Base-by-base conservation (phyloP, 2,113 vertebrate species). In the Gymnarchus niloticus region DNA sequence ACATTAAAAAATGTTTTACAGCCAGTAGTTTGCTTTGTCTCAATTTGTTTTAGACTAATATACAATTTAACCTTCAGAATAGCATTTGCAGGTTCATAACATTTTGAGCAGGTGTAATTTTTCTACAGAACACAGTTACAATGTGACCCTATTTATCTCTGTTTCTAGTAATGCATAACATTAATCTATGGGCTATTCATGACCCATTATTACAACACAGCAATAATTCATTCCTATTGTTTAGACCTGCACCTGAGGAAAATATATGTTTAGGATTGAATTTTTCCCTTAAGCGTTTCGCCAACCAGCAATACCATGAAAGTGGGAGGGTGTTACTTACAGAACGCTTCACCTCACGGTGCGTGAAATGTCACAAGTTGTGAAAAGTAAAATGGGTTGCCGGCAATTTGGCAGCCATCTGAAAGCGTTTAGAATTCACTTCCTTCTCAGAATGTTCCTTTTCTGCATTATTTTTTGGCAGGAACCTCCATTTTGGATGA, bases 41-140 rank as follows among this genome's bases (percentile, higher is more conserved):
- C 94, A 94, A 95, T 94, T 96, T 95, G 92, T 95, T 95, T 94
- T 93, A 94, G 92, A 94, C 92, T 93, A 93, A 94, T 92, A 94
- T 93, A 93, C 94, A 94, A 94, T 95, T 95, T 94, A 95, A 93
- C 93, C 90, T 94, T 96, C 80, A 94, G 89, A 91, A 91, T 89
- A 92, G 93, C 94, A 95, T 95, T 94, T 95, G 92, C 94, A 93
- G 94, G 93, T 94, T 94, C 92, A 92, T 94, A 93, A 94, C 93
- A 92, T 93, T 91, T 91, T 91, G 91, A 94, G 91, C 91, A 93
- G 92, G 90, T 92, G 92, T 95, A 95, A 95, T 96, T 94, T 95
- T 94, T 94, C 94, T 93, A 93, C 93, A 94, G 93, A 93, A 92
- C 92, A 89, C 89, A 88, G 90, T 92, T 93, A 93, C 95, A 94